Evolutionary conservation across 2,113 vertebrate genomes (phyloP).

Genomic region (Microcebus griseorufus): DNA sequence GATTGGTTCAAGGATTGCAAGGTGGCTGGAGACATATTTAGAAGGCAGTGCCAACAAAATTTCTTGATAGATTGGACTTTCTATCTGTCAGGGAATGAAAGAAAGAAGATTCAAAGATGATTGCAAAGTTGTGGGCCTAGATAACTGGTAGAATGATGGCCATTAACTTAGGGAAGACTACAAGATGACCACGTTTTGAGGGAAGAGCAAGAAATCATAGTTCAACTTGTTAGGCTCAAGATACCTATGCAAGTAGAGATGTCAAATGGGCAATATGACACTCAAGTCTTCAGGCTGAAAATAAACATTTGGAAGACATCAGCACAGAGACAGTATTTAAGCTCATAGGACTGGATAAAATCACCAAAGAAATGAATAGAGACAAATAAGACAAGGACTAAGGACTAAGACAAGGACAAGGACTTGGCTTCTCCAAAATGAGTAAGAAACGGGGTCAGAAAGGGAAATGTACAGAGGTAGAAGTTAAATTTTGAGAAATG

Average conservation of each 20-base stretch:
- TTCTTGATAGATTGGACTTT: neutral
- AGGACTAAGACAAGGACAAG: neutral
- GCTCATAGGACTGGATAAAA: neutral
- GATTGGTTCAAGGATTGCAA: neutral
- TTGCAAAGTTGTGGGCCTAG: neutral
- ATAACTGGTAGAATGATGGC: neutral
- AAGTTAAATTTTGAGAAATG: neutral
- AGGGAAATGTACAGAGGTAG: neutral
- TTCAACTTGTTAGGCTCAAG: neutral
- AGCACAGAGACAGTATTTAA: neutral
- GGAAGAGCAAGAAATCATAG: neutral
- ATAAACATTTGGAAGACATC: conserved; percentile 18
- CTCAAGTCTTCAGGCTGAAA: neutral
- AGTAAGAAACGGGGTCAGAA: neutral
- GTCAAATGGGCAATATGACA: neutral
- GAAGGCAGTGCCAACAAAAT: neutral
- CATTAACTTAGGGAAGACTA: neutral
- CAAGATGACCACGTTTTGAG: neutral
- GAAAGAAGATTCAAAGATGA: neutral
- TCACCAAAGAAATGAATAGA: neutral
- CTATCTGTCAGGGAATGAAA: neutral
- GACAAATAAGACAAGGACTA: neutral
- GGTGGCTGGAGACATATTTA: neutral
- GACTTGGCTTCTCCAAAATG: neutral
- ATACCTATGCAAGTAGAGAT: neutral